Evolutionary conservation across 2,113 vertebrate species (phyloP), one percentile per base, ranked within the genome.

Genomic region (Phalacrocorax brasilianus): DNA sequence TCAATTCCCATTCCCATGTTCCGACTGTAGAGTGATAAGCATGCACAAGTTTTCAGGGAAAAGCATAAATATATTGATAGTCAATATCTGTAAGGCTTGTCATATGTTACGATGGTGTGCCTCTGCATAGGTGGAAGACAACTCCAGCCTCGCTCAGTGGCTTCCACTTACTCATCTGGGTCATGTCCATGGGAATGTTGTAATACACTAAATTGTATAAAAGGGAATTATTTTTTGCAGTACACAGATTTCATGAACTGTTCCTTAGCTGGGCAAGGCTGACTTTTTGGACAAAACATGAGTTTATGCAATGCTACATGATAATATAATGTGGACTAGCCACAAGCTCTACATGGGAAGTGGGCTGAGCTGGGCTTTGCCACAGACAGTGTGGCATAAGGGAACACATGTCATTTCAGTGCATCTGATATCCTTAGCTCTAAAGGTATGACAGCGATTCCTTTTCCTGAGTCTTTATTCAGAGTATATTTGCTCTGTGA

Each of bases 341-440:
- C n/a, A 52, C 35, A 74, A 26, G 11, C 32, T 58, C 40, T 70
- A 11, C 22, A 16, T 1, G 3, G 47, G 22, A 30, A 76, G 16
- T 8, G 22, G 15, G 40, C 33, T 62, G 42, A 65, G n/a, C 47
- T 58, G 26, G 58, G 21, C 11, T 71, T 30, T 86, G 42, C 45
- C 1, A 0, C 33, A 65, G 55, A 5, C 66, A 44, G 14, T 3
- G 5, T 38, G 32, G 33, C 0, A 0, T 8, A 56, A 30, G 14
- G 32, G 8, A 33, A 12, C 12, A 19, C 1, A 0, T 27, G 27
- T 42, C 50, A 30, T 61, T 88, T 73, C 67, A 61, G 62, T 19
- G 26, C 28, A 26, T 42, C 76, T 72, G 49, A 44, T 35, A 75
- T 61, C 47, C 53, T 80, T 61, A 68, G 38, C 72, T 78, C 65